Evolutionary conservation across 2,113 vertebrate genomes (phyloP), one percentile per base, ranked within the genome.

Genomic region (Pteruthius melanotis): DNA sequence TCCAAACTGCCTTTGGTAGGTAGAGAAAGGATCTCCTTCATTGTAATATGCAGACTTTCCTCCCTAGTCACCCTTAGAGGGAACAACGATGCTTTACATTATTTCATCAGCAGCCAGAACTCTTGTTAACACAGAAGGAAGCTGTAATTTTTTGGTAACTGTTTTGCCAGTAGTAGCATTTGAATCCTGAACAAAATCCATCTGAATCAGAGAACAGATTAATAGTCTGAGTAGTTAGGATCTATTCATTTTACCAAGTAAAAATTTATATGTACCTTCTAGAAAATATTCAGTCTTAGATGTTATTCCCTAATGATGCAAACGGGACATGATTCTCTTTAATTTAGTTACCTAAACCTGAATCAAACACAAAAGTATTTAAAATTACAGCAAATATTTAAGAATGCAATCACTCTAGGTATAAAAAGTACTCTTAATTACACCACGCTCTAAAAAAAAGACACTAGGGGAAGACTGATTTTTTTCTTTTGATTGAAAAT

Each of bases 51-150:
- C 30, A 72, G 78, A 77, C 37, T 54, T 87, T 60, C 45, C 42
- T 68, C 23, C 17, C 18, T 15, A 85, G 54, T 77, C 49, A 87
- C 69, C 26, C 66, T 39, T 1, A 80, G 27, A 70, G 27, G 50
- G 42, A 87, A 95, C 78, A 90, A 85, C 11, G 45, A 39, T 50
- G 19, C 45, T 74, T 33, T 90, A 82, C 84, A 91, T 90, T 63
- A 93, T 90, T 97, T 94, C 87, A 95, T 63, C 94, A 71, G 44
- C 42, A 61, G 45, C 52, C 85, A 76, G 94, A 95, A 95, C 15
- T 26, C 76, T 72, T 6, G 3, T 63, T 95, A 95, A 76, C 75
- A 93, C 45, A 53, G 76, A 82, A 93, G n/a, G 78, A 94, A 88
- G 70, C 37, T 81, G 52, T 44, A 63, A 66, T 5, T 61, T 88